Conservation (phyloP, 2,888 invertebrate genomes). For the Leptopilina myrica region DNA sequence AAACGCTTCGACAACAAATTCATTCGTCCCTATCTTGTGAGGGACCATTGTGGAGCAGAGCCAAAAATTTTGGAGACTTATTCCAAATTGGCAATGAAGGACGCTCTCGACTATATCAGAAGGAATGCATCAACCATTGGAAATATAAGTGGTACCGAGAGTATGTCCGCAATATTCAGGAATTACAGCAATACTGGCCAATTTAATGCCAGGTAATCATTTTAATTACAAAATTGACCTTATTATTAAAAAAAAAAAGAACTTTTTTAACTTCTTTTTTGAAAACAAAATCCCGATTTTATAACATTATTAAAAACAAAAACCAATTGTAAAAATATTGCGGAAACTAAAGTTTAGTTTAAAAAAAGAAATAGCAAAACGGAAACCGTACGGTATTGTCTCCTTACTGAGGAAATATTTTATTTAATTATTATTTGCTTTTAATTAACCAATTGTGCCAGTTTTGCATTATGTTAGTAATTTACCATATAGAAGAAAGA, state of each 20-base stretch:
- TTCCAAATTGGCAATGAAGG: conserved; percentile 94
- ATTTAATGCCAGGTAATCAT: conserved; percentile 88
- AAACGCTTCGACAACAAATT: conserved; percentile 96
- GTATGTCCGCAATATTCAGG: conserved; percentile 93
- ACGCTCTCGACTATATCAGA: conserved; percentile 94
- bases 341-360: too few relatives aligned
- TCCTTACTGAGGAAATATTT: too few relatives aligned
- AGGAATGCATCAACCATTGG: conserved; percentile 92
- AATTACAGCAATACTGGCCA: conserved; percentile 89
- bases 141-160: conserved; percentile 92
- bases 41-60: conserved; percentile 92
- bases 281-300: not conserved
- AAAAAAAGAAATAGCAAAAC: too few relatives aligned
- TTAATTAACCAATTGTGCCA: too few relatives aligned
- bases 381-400: too few relatives aligned
- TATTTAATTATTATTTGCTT: too few relatives aligned
- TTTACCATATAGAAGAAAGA: too few relatives aligned
- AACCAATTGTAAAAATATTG: not conserved
- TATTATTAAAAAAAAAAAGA: not conserved
- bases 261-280: not conserved
- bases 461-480: too few relatives aligned
- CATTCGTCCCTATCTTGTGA: conserved; percentile 90
- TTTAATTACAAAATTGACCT: not conserved
- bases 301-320: not conserved
- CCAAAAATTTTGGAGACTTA: conserved; percentile 96